These are phyloP conservation scores for Cottoperca gobio DNA, from an alignment of 2,797 vertebrate genomes.

Conservation along the genomic window DNA sequence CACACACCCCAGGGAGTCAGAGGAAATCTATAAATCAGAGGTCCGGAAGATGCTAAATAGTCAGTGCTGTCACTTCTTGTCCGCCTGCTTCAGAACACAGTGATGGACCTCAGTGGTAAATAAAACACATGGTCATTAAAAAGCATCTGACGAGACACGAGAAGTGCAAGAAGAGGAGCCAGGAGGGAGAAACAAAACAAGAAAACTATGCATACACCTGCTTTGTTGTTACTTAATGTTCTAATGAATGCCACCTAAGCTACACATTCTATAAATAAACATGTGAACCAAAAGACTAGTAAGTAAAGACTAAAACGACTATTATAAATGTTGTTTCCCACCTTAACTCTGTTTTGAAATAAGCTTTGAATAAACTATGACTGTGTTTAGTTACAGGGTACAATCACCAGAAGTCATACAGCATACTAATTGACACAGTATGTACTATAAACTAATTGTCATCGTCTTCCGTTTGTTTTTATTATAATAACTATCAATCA, in stretches of 20 bases:
- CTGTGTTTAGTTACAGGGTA: neutral
- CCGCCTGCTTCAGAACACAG: constrained; percentile 38
- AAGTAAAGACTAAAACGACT: too few species aligned
- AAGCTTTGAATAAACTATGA: neutral
- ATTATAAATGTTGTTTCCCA: neutral
- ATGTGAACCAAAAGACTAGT: too few species aligned
- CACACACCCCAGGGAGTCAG: constrained; percentile 45
- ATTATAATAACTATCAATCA: too few species aligned
- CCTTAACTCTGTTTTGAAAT: constrained; percentile 1
- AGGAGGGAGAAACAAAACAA: neutral
- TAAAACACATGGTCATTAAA: constrained; percentile 60
- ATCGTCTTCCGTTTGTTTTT: too few species aligned
- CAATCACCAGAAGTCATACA: neutral
- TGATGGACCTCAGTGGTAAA: constrained; percentile 44
- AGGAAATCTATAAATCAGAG: constrained; percentile 72
- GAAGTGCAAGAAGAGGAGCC: constrained; percentile 9
- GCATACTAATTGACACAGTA: constrained; percentile 1
- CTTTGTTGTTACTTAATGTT: neutral
- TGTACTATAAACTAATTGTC: neutral
- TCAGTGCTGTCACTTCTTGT: constrained; percentile 61
- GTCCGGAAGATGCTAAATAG: constrained; percentile 62
- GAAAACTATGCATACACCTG: neutral
- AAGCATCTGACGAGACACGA: constrained; percentile 31
- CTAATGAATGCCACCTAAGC: neutral
- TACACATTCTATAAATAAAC: too few species aligned